Conservation (phyloP, 92 coral and sea anemone species). For the Pocillopora grandis region DNA sequence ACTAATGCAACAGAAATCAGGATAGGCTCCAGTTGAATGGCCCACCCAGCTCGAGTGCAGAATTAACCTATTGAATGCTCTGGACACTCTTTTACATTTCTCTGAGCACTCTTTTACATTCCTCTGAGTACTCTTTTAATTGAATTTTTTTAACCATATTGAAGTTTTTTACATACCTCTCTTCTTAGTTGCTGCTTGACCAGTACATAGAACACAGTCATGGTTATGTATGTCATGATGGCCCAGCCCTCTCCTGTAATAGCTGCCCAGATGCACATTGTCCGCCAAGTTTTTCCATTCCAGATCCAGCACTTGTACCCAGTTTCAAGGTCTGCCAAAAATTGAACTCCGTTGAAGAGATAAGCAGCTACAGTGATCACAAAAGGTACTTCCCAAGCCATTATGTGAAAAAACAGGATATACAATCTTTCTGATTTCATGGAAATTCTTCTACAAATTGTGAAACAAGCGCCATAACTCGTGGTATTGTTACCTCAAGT, state of each 20-base stretch:
- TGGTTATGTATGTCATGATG: constrained; percentile 74
- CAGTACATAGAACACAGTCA: constrained; percentile 64
- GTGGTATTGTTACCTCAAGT: constrained; percentile 8
- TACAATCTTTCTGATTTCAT: constrained; percentile 46
- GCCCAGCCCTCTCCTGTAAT: constrained; percentile 96
- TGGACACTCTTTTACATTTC: too few species aligned
- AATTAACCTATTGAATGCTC: too few species aligned
- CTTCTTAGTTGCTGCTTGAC: constrained; percentile 59
- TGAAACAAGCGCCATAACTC: constrained; percentile 73
- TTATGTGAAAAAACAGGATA: constrained; percentile 63
- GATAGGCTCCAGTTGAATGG: too few species aligned
- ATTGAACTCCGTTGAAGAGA: constrained; percentile 36
- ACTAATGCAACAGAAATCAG: too few species aligned
- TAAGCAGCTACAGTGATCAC: constrained; percentile 57
- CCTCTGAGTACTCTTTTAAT: too few species aligned
- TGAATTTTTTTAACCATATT: too few species aligned
- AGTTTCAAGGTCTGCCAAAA: constrained; percentile 43
- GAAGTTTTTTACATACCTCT: constrained; percentile 42
- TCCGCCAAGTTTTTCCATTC: background rate
- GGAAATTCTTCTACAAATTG: constrained; percentile 61
- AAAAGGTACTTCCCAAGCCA: constrained; percentile 80
- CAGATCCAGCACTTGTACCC: constrained; percentile 93
- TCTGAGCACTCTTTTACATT: too few species aligned
- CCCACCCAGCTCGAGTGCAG: too few species aligned
- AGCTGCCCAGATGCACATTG: constrained; percentile 74